Evolutionary conservation across 1,140 invertebrate genomes (phyloP), one percentile per base, ranked within the genome.

Genomic region (Drosophila elegans): DNA sequence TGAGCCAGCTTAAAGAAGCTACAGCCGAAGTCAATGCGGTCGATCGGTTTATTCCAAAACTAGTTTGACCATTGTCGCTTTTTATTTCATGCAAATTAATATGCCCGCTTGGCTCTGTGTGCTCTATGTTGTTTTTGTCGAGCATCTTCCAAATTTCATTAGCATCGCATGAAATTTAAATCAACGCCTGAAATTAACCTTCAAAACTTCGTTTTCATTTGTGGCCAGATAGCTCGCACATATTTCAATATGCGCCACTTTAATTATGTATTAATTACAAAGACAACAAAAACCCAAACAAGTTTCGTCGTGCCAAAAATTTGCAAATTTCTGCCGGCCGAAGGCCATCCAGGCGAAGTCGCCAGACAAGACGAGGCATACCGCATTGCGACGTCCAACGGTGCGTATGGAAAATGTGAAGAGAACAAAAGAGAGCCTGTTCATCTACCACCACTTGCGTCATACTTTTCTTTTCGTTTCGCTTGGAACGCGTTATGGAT

Each of bases 241-340:
- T 74, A 74, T 74, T 74, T 74, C 71, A 74, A 73, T 74, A 74
- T 74, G 72, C 59, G 72, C 72, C 71, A 64, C 72, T 74, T 74
- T 74, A 74, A 74, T 74, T 74, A 74, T 74, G 72, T 74, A 74
- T 74, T 74, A 74, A 74, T 74, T 74, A 74, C 71, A 74, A 74
- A 63, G 51, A 62, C 51, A 74, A 74, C 59, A 74, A 74, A 74
- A 74, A 74, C 45, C 39, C 59, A 74, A 74, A 74, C 72, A 45
- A 64, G 72, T 74, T 74, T 74, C 51, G 74, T 49, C 59, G 72
- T 74, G 72, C 72, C 60, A 74, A 74, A 74, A 74, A 48, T 73
- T 73, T 73, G 69, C 69, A 73, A 73, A 60, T 61, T 73, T 73
- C 39, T 52, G 54, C 34, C 54, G 11, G 5, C 34, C 68, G 69